Conservation (phyloP, 2,113 vertebrate species). For the Lagopus muta region DNA sequence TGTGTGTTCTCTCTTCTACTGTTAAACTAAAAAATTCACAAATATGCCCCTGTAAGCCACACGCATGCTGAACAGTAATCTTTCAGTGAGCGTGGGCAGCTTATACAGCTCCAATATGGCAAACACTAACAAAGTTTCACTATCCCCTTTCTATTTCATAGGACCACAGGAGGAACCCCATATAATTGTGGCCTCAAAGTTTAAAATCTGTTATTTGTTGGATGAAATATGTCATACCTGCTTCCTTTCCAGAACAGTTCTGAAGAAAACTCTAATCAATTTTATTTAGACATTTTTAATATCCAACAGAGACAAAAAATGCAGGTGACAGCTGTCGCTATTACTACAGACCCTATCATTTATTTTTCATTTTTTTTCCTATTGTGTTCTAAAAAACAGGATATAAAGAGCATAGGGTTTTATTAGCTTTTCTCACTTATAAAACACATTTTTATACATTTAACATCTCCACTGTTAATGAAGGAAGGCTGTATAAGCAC, state of each 20-base stretch:
- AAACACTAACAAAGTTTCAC: background rate
- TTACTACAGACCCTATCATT: background rate
- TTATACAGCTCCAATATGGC: background rate
- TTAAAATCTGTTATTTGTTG: background rate
- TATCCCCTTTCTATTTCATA: background rate
- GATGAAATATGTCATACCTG: background rate
- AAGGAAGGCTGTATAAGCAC: background rate
- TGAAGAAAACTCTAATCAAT: slow-evolving; percentile 30
- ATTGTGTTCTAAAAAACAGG: background rate
- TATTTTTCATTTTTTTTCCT: background rate
- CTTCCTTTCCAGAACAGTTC: background rate
- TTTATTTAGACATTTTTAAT: slow-evolving; percentile 34
- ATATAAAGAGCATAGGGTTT: background rate
- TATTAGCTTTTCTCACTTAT: background rate
- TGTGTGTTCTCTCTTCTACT: background rate
- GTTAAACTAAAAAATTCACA: background rate
- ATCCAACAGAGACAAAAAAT: background rate
- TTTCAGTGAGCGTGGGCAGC: background rate
- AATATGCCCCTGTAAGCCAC: background rate
- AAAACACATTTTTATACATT: background rate
- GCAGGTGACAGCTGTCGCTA: background rate
- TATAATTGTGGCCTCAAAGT: background rate
- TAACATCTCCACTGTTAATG: background rate
- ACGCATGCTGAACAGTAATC: background rate
- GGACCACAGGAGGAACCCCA: background rate